Base-by-base conservation (phyloP, 2,888 invertebrate species). In the Tinea pellionella region DNA sequence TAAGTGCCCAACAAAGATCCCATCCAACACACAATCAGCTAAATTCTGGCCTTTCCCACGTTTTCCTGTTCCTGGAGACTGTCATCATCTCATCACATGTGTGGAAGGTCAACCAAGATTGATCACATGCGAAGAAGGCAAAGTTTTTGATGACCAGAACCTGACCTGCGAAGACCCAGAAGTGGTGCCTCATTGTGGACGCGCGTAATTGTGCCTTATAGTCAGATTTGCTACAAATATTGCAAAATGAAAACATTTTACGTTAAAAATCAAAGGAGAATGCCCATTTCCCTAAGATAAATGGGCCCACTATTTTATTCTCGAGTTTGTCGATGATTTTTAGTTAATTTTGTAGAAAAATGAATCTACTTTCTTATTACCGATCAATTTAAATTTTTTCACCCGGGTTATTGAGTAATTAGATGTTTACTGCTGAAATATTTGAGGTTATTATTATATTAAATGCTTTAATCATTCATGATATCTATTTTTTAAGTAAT, bases 21-120 rank as follows among this genome's bases (percentile, higher is more conserved):
- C 95, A 32, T 90, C 94, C 4, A 90, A 93, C 73, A 92, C 93
- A 13, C 90, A 93, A 61, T 92, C 96, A 3, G 95, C 96, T 59
- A 94, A 93, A 75, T 97, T 96, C 89, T 95, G 95, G 93, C 97
- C 97, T 0, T 96, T 92, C 89, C 97, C 97, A 32, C 91, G 97
- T 65, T 97, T 96, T 88, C 90, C 96, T 2, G 94, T 96, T 11
- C 93, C 94, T 53, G 94, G 95, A 13, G 96, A 96, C 78, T 95
- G 95, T 75, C 93, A 93, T 73, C 91, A 93, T 62, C 89, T 96
- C 64, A 95, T 97, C 78, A 96, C 96, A 63, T 97, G 97, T 76
- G 96, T 97, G 47, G 94, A 96, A 69, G 95, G 96, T 24, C 91
- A 93, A 76, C 97, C 97, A 2, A 91, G 97, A 63, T 90, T 97